phyloP scores from a whole-genome alignment of 2,888 invertebrate species.

The Caenorhabditis drosophilae region DNA sequence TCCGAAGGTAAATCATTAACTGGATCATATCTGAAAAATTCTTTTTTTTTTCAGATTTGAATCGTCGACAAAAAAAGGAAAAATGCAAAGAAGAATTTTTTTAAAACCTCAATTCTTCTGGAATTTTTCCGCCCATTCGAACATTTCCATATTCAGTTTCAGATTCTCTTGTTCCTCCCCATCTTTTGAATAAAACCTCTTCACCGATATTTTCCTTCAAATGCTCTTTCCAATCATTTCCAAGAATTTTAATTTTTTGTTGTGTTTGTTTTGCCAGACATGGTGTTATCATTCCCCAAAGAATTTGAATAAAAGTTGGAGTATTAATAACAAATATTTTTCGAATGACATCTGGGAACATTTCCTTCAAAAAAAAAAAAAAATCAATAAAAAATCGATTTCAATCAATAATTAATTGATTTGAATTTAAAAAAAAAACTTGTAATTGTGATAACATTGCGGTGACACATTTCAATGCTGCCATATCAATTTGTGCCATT shows the following conservation, averaged over 20 bases:
- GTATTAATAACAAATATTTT: slow-evolving; percentile 60
- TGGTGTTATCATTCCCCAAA: slow-evolving; percentile 61
- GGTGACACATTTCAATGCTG: slow-evolving; percentile 54
- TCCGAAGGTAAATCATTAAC: slow-evolving; percentile 49
- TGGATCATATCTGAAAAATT: slow-evolving; percentile 48
- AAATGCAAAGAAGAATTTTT: not conserved
- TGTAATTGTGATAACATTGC: slow-evolving; percentile 59
- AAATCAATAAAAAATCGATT: slow-evolving; percentile 26
- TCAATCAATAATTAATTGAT: not conserved
- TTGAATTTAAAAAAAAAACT: too few species aligned
- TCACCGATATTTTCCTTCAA: slow-evolving; percentile 58
- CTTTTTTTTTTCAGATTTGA: too few species aligned
- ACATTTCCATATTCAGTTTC: slow-evolving; percentile 58
- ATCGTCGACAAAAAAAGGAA: not conserved
- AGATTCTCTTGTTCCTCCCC: slow-evolving; percentile 58
- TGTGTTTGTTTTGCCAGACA: slow-evolving; percentile 61
- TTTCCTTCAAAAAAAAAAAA: too few species aligned
- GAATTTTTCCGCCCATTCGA: slow-evolving; percentile 63
- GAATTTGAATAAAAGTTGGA: slow-evolving; percentile 59
- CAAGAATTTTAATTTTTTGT: slow-evolving; percentile 61
- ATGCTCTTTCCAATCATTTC: slow-evolving; percentile 60
- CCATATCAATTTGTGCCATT: slow-evolving; percentile 53
- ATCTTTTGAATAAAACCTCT: slow-evolving; percentile 58
- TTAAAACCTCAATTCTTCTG: slow-evolving; percentile 42
- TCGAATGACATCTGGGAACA: slow-evolving; percentile 65